These are phyloP conservation scores for Diloba caeruleocephala DNA, from an alignment of 2,888 invertebrate species.

Conservation along the genomic window DNA sequence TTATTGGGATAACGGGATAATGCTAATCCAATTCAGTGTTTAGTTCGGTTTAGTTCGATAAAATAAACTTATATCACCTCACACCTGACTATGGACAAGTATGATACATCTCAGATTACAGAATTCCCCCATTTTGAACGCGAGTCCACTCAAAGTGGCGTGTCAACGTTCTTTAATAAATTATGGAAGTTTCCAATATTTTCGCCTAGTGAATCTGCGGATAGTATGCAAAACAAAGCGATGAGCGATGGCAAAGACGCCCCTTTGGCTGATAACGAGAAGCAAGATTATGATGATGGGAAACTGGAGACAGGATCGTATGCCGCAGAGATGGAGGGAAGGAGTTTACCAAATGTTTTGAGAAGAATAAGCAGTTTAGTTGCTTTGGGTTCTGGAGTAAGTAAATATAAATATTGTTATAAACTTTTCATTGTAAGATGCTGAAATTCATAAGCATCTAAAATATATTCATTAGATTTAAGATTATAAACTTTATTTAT, in stretches of 20 bases:
- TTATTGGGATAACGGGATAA: no score
- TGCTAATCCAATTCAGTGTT: conserved; percentile 40
- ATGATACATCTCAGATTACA: conserved; percentile 83
- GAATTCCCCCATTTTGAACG: conserved; percentile 91
- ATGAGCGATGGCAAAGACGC: conserved; percentile 61
- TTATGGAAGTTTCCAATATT: conserved; percentile 92
- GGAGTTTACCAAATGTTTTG: conserved; percentile 95
- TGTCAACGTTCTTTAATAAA: conserved; percentile 92
- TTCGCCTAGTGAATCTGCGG: conserved; percentile 76
- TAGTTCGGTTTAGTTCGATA: no score
- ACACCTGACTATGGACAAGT: conserved; percentile 77
- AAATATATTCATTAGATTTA: no score
- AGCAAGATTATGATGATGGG: conserved; percentile 66
- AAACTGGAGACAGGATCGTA: conserved; percentile 78
- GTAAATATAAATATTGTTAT: conserved; percentile 58
- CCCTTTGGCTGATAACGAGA: conserved; percentile 59
- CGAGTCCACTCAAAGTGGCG: conserved; percentile 92
- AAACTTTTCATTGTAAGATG: no score
- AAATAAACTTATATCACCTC: no score
- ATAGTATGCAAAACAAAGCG: conserved; percentile 64
- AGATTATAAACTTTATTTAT: no score
- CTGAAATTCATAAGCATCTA: no score
- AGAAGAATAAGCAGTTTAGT: conserved; percentile 96
- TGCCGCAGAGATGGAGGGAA: conserved; percentile 91
- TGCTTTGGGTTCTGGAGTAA: conserved; percentile 94